Conservation (phyloP, 2,113 vertebrate species). For the Nycticebus coucang region DNA sequence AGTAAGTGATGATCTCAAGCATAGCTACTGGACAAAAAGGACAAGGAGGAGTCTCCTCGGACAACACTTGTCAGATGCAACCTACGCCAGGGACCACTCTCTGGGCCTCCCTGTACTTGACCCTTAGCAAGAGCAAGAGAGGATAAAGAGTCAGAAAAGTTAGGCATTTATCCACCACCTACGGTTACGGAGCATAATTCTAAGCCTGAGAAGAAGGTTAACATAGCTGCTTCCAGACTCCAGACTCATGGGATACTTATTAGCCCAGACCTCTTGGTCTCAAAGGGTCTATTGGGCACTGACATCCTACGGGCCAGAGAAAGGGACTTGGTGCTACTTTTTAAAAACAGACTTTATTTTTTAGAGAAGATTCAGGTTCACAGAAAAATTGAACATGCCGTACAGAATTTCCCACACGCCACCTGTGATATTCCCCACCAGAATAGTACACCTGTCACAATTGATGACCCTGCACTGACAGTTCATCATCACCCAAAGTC, state of each 20-base stretch:
- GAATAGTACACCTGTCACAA: too few relatives aligned
- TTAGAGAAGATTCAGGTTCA: neutral
- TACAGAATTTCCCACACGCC: neutral
- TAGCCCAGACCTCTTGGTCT: neutral
- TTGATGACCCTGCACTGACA: neutral
- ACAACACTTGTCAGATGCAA: neutral
- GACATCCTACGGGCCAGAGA: slow-evolving; percentile 1
- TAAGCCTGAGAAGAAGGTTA: neutral
- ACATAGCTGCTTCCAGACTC: neutral
- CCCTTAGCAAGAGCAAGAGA: neutral
- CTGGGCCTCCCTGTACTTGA: neutral
- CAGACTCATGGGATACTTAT: neutral
- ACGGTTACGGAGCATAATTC: neutral
- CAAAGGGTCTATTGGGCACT: neutral
- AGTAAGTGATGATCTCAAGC: neutral
- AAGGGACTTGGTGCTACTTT: slow-evolving; percentile 57
- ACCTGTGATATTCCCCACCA: neutral
- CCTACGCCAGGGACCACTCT: neutral
- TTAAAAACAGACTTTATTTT: slow-evolving; percentile 24
- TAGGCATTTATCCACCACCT: neutral
- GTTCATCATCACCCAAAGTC: neutral
- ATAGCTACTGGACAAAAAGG: neutral
- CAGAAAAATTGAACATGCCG: neutral
- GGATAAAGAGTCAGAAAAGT: neutral
- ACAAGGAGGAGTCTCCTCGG: neutral